phyloP scores from a whole-genome alignment of 30 jellyfish, hydroid and myxozoan species.

The Turritopsis dohrnii region DNA sequence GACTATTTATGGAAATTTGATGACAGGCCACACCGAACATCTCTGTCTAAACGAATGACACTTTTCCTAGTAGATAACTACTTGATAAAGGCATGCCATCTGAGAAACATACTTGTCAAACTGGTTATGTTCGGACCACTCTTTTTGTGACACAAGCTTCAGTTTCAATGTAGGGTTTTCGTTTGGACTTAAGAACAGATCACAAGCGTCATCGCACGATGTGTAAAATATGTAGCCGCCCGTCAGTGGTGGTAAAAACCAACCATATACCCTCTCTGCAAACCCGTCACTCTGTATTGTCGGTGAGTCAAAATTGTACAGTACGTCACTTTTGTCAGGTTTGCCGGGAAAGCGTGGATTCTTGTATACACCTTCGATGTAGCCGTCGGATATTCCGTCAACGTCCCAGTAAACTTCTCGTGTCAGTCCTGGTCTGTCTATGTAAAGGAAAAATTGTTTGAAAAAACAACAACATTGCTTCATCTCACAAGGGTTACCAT shows the following conservation, averaged over 20 bases:
- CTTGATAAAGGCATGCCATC: too few species aligned
- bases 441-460: neutral
- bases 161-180: slow-evolving; percentile 73
- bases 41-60: too few species aligned
- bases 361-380: slow-evolving; percentile 72
- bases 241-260: slow-evolving; percentile 94
- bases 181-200: slow-evolving; percentile 73
- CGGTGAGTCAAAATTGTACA: slow-evolving; percentile 71
- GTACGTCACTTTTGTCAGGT: slow-evolving; percentile 64
- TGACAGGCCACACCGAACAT: too few species aligned
- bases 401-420: slow-evolving; percentile 66
- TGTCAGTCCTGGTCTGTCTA: slow-evolving; percentile 83
- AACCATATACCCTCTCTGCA: slow-evolving; percentile 74
- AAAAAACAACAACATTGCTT: too few species aligned
- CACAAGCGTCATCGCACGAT: slow-evolving; percentile 92
- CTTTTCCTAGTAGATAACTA: too few species aligned
- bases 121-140: slow-evolving; percentile 95
- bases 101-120: slow-evolving; percentile 85
- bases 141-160: slow-evolving; percentile 78
- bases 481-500: too few species aligned
- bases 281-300: slow-evolving; percentile 49
- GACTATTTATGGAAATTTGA: too few species aligned
- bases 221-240: slow-evolving; percentile 88
- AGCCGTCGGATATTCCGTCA: slow-evolving; percentile 44
- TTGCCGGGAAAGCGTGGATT: slow-evolving; percentile 58